Base-by-base conservation (phyloP, 2,888 invertebrate genomes). In the Callosobruchus maculatus region DNA sequence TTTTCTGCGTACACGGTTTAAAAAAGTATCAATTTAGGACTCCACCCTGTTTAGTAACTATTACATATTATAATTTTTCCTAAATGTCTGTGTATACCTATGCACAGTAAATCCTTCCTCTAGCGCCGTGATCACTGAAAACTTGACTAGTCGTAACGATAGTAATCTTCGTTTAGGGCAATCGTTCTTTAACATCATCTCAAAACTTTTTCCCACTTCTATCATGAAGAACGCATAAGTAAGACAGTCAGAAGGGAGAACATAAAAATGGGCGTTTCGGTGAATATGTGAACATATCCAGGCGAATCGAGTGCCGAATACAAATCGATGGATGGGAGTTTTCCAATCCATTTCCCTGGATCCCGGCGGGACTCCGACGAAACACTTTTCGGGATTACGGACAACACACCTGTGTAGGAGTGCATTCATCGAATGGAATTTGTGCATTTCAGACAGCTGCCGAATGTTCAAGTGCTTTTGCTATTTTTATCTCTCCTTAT, bases 321-420 rank as follows among this genome's bases (percentile, higher is more conserved):
- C 87, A 87, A 87, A 87, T 87, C 87, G 86, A 87, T 87, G 87
- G 85, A 86, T 86, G 83, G 85, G 86, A 86, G 84, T 87, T 87
- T 87, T 86, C 87, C 86, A 87, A 86, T 86, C 87, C 86, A 86
- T 87, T 87, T 86, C 85, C 79, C 76, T 70, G 78, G 70, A 73
- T 81, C 81, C 82, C 80, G 73, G 73, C 81, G 77, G 81, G 77
- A 80, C 74, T 71, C 77, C 78, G 77, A 81, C 49, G 49, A 82
- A 82, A 82, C 83, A 83, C 83, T 83, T 81, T 81, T 81, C 82
- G 81, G 81, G 83, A 84, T 84, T 84, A 84, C 82, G 81, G 49
- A 49, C 49, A 82, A 78, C 83, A 81, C 84, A 84, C 84, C 84
- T 84, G 83, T 83, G 49, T 49, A 18, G 13, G 49, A 49, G 49